Conservation (phyloP, 2,797 vertebrate species). For the Sus cebifrons region DNA sequence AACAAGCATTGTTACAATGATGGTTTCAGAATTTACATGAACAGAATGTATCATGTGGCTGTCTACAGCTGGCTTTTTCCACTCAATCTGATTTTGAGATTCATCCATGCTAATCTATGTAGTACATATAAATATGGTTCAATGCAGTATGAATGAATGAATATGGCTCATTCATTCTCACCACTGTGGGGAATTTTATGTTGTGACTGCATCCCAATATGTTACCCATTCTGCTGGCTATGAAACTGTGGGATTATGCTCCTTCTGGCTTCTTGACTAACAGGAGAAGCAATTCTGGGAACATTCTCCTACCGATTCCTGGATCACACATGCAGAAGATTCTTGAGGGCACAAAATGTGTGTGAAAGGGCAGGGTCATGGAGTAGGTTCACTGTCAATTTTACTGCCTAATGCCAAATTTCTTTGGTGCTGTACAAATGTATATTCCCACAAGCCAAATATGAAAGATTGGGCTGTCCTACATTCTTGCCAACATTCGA, state of each 20-base stretch:
- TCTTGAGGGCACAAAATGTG: background rate
- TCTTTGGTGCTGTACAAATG: background rate
- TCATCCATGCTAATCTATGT: background rate
- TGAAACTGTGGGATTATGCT: too few species aligned
- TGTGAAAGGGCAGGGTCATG: background rate
- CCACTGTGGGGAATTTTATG: background rate
- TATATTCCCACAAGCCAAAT: background rate
- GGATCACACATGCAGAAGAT: background rate
- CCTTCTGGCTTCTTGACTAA: background rate
- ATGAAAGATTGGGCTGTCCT: background rate
- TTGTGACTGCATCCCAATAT: background rate
- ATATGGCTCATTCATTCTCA: background rate
- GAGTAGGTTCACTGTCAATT: background rate
- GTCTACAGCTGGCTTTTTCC: background rate
- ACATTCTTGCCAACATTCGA: background rate
- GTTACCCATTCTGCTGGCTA: background rate
- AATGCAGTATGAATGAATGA: background rate
- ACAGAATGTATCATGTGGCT: background rate
- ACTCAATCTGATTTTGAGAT: background rate
- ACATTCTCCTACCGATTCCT: background rate
- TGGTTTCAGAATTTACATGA: conserved; percentile 31
- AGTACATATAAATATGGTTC: background rate
- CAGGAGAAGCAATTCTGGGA: background rate
- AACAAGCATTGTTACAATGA: background rate
- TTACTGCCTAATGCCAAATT: background rate